Percentiles rank a stretch among this genome's conserved stretches.
These are phyloP conservation scores for Callipepla squamata DNA, from an alignment of 2,113 vertebrate species.

Conservation along the genomic window DNA sequence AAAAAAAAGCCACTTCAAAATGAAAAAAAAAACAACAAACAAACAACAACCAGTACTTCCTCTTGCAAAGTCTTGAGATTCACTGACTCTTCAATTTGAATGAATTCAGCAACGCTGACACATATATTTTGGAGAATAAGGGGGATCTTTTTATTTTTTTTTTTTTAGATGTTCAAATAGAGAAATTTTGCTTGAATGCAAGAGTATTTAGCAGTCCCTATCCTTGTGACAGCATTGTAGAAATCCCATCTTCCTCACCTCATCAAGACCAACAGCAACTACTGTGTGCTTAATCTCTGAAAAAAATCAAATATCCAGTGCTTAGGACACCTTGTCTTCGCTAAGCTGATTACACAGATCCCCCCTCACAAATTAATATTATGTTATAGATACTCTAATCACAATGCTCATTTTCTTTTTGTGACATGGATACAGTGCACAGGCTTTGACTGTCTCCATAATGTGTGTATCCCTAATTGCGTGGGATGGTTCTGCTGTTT, in stretches of 20 bases:
- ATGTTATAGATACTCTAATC: neutral
- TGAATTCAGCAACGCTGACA: neutral
- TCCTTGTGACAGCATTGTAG: neutral
- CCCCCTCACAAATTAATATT: neutral
- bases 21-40: too few relatives aligned
- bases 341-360: neutral
- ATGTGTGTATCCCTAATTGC: neutral
- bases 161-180: neutral
- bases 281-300: neutral
- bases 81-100: neutral
- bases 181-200: neutral
- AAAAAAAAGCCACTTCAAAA: neutral
- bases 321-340: neutral
- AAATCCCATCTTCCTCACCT: slow-evolving; percentile 12
- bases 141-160: neutral
- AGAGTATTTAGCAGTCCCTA: neutral
- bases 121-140: accelerated
- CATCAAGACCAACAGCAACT: neutral
- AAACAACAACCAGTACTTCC: neutral
- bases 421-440: neutral
- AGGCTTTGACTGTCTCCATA: neutral
- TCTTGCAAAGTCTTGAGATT: neutral
- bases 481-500: slow-evolving; percentile 23
- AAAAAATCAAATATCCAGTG: neutral
- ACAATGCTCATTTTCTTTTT: neutral